Evolutionary conservation across 2,113 vertebrate genomes (phyloP), one percentile per base, ranked within the genome.

Genomic region (Uropsilus gracilis): DNA sequence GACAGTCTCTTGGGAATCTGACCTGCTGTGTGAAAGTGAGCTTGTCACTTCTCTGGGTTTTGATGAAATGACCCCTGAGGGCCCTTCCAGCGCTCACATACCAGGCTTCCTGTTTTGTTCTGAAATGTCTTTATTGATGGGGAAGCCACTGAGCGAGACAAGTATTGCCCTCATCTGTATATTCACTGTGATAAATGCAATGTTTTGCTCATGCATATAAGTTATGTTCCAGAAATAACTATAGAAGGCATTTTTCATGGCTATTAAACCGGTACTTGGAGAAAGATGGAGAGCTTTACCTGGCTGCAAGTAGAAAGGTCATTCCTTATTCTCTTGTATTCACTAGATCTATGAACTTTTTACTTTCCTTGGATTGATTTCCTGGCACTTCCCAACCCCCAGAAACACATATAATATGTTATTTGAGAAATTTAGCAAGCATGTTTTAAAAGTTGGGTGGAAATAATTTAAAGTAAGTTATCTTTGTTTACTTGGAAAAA

Each of bases 401-500:
- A 24, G 94, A 98, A 98, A 98, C 95, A 97, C 95, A 88, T 94
- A 95, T 97, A 97, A 73, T 95, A 95, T 96, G 97, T 97, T 92
- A 96, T 96, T 98, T 95, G 96, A 97, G 96, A 97, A 97, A 94
- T 82, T 87, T 89, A 95, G 75, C 85, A 94, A 88, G 86, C 93
- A 5, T 80, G 63, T 97, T 97, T 96, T 73, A 96, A 98, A 97
- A 96, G 94, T 89, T 97, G 96, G 91, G 88, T 98, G 98, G 98
- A 98, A 98, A 97, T 95, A 97, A 96, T 97, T 97, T 97, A 94
- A 96, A 97, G 96, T 44, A 90, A 89, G 97, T 97, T 97, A 97
- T 97, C 85, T 96, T 44, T 97, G 97, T 98, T 98, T 98, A 97
- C 97, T 91, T 96, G 97, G 96, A 97, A 97, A 98, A 96, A 97